Evolutionary conservation across 35 echinoderm and acorn worm species (phyloP).

Genomic region (Eucidaris tribuloides): DNA sequence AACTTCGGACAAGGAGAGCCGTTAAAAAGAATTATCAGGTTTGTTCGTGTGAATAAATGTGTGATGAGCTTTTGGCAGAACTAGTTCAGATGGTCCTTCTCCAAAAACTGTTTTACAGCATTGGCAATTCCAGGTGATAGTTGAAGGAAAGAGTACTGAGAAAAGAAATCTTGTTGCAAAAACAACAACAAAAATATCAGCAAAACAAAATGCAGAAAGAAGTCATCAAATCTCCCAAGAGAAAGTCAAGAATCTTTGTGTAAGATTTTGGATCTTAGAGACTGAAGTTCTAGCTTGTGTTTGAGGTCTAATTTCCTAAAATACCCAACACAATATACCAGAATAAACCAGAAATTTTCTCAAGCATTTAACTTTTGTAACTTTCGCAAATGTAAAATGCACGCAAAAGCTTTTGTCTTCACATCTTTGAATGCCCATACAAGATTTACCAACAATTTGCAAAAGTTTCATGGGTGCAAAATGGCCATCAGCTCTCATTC

Average conservation of each 20-base stretch:
- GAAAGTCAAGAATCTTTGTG: too few species aligned
- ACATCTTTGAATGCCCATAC: neutral
- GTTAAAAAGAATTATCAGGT: conserved; percentile 98
- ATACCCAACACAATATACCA: neutral
- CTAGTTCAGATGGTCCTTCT: neutral
- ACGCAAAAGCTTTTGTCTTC: too few species aligned
- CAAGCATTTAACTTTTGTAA: neutral
- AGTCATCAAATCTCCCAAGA: too few species aligned
- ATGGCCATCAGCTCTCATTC: neutral
- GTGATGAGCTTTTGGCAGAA: neutral
- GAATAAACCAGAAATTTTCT: neutral
- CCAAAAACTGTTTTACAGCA: neutral
- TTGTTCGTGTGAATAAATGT: neutral
- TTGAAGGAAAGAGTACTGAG: neutral
- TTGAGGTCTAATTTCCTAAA: too few species aligned
- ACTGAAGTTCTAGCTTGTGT: too few species aligned
- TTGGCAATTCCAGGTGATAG: neutral
- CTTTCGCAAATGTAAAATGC: neutral
- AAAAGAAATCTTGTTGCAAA: too few species aligned
- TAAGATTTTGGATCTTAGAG: too few species aligned
- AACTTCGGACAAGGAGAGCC: conserved; percentile 68
- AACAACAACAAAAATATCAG: neutral
- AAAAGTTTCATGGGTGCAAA: neutral
- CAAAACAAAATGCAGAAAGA: neutral
- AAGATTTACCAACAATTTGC: neutral